Conservation (phyloP, 1,140 invertebrate species). For the Tetramorium alpestre region DNA sequence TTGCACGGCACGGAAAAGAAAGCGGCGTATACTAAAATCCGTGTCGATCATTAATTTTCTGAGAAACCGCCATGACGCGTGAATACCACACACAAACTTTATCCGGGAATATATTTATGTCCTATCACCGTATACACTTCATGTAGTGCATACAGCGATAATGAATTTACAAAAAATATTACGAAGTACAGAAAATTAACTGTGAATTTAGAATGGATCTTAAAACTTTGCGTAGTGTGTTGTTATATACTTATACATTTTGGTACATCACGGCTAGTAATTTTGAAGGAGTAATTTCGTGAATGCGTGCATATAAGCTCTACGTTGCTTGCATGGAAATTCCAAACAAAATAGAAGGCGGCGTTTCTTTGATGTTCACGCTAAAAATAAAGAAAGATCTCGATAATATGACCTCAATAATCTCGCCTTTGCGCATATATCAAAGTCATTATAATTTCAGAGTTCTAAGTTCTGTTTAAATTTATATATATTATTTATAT, state of each 20-base stretch:
- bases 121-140: neutral
- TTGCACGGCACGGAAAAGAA: slow-evolving; percentile 26
- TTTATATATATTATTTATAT: too few species aligned
- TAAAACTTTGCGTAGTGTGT: neutral
- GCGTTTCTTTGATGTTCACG: slow-evolving; percentile 30
- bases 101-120: slow-evolving; percentile 26
- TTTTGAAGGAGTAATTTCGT: slow-evolving; percentile 26
- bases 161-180: slow-evolving; percentile 28
- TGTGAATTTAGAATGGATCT: slow-evolving; percentile 10
- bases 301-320: neutral
- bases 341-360: slow-evolving; percentile 9
- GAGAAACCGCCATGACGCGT: slow-evolving; percentile 42
- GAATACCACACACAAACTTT: slow-evolving; percentile 39
- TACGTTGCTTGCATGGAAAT: neutral
- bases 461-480: neutral
- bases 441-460: neutral
- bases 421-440: neutral
- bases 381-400: slow-evolving; percentile 27
- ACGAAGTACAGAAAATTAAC: slow-evolving; percentile 6
- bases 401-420: slow-evolving; percentile 9
- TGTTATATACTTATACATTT: neutral
- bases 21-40: slow-evolving; percentile 43
- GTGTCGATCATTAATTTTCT: slow-evolving; percentile 58
- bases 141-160: neutral
- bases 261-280: neutral